Base-by-base conservation (phyloP, 1,140 invertebrate genomes). In the Apis dorsata region DNA sequence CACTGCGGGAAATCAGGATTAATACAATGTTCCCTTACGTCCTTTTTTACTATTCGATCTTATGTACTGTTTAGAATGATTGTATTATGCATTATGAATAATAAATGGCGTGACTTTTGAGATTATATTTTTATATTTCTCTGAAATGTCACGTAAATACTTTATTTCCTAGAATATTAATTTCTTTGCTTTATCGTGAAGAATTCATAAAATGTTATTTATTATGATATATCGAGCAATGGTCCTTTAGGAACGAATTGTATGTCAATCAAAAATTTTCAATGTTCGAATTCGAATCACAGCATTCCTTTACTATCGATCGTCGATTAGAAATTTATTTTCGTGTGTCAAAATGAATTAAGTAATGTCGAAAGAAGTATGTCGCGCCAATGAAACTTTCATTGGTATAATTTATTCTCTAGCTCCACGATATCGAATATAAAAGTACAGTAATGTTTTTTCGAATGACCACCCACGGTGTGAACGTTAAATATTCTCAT, bases 391-490 rank as follows among this genome's bases (percentile, higher is more conserved):
- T 13, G 4, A 44, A 21, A 60, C 21, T 44, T 73, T 34, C 0
- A 24, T 53, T 51, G 8, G 3, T 53, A 21, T 73, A 59, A 73
- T 73, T 73, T 44, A 44, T 73, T 73, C 3, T 21, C 24, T 13
- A 17, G 51, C 51, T 24, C 77, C n/a, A 34, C 3, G 9, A 55
- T 62, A 12, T 65, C 81, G 55, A 73, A 24, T 80, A 77, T 63
- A 73, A 68, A 85, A 60, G 57, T n/a, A 76, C n/a, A 15, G 49
- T 70, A 28, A 66, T 63, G 15, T 57, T 71, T n/a, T 63, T 21
- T 44, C 51, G 24, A 24, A 15, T 85, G 81, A 60, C 65, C 76
- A 84, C 66, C 66, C 44, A 83, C 75, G 59, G 74, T 19, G 72
- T 51, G 24, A 49, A 71, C 24, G 13, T 70, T 44, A 44, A 44